Percentiles rank a stretch among this genome's conserved stretches.
Conservation (phyloP, 2,888 invertebrate genomes). For the Thysanoteuthis rhombus region DNA sequence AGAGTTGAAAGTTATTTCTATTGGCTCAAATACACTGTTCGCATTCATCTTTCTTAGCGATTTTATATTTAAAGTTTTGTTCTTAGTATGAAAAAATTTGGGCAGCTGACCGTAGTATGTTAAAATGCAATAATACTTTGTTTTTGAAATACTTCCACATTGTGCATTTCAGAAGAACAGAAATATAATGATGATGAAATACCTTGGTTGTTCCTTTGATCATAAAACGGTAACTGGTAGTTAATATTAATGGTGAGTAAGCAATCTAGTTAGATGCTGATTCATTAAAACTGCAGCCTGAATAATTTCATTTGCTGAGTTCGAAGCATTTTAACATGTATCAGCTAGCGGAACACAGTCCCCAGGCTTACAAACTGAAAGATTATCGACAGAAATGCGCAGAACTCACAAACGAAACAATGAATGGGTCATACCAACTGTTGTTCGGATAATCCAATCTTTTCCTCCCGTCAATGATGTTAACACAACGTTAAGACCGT, state of each 20-base stretch:
- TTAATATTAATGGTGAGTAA: constrained; percentile 12
- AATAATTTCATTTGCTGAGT: background rate
- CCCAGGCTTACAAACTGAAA: background rate
- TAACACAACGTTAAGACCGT: no score
- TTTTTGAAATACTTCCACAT: background rate
- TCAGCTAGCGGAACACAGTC: background rate
- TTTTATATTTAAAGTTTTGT: no score
- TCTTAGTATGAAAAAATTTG: no score
- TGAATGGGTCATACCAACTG: no score
- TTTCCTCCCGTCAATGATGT: no score
- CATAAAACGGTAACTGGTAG: background rate
- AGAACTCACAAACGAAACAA: background rate
- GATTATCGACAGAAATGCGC: background rate
- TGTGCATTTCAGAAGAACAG: background rate
- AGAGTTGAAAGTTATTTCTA: no score
- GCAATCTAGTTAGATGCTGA: background rate
- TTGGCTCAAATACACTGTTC: no score
- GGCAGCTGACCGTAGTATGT: background rate
- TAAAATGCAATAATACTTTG: background rate
- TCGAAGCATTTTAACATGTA: background rate
- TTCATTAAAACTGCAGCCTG: background rate
- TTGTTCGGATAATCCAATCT: no score
- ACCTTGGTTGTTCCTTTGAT: background rate
- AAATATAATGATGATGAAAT: background rate
- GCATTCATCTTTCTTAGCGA: no score